Conservation (phyloP, 2,888 invertebrate species). For the Teleogryllus oceanicus region DNA sequence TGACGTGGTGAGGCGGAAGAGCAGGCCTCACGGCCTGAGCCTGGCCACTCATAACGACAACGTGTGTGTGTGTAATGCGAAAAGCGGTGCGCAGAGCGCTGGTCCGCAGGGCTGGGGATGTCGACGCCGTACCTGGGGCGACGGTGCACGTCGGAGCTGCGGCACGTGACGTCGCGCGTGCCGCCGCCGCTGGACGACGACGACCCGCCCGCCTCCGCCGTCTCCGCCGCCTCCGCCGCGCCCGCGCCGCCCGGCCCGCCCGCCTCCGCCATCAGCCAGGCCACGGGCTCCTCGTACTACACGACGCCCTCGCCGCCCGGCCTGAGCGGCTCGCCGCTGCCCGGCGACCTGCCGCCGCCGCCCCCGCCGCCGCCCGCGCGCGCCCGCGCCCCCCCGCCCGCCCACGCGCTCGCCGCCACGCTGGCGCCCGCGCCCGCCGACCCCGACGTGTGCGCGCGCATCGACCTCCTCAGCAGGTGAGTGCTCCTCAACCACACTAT, state of each 20-base stretch:
- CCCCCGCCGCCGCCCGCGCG: constrained; percentile 50
- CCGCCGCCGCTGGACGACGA: not conserved
- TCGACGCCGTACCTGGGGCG: constrained; percentile 30
- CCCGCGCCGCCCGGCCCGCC: constrained; percentile 25
- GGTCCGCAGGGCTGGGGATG: constrained; percentile 25
- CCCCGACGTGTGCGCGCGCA: constrained; percentile 57
- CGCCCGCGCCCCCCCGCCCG: constrained; percentile 40
- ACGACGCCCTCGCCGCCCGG: constrained; percentile 49
- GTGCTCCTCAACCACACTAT: constrained; percentile 40
- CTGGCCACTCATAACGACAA: too few relatives aligned
- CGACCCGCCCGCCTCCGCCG: not conserved
- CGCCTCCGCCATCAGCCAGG: constrained; percentile 32
- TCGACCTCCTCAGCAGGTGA: constrained; percentile 66
- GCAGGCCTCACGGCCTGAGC: too few relatives aligned
- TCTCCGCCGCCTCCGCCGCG: not conserved
- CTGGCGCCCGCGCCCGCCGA: constrained; percentile 24
- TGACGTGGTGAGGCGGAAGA: too few relatives aligned
- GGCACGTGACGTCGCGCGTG: constrained; percentile 33
- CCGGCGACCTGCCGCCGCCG: constrained; percentile 43
- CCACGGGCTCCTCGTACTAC: constrained; percentile 48
- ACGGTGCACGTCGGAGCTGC: constrained; percentile 26
- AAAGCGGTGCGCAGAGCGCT: not conserved
- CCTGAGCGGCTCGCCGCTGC: constrained; percentile 39
- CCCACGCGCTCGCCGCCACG: constrained; percentile 46
- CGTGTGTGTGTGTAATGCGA: too few relatives aligned